These are phyloP conservation scores for Dryas iulia DNA, from an alignment of 1,140 invertebrate genomes.

Conservation along the genomic window DNA sequence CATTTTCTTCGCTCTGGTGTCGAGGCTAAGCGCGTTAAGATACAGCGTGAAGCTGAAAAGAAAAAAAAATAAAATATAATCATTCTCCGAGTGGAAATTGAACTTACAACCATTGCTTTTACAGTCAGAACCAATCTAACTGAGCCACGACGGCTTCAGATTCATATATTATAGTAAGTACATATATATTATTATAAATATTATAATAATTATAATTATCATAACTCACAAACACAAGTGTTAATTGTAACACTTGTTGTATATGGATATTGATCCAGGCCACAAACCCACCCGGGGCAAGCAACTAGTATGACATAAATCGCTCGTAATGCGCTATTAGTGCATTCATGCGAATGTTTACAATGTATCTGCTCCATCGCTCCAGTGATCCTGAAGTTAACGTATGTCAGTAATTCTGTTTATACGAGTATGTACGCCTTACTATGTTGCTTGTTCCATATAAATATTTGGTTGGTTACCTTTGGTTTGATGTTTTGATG, in stretches of 20 bases:
- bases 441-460: background rate
- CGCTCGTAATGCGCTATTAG: constrained; percentile 19
- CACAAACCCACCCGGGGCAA: background rate
- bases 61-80: too few relatives aligned
- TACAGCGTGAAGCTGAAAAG: too few relatives aligned
- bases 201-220: background rate
- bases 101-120: too few relatives aligned
- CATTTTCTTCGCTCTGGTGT: too few relatives aligned
- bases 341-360: constrained; percentile 19
- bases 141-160: too few relatives aligned
- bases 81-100: too few relatives aligned
- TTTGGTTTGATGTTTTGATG: background rate
- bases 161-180: too few relatives aligned
- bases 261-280: too few relatives aligned
- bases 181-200: too few relatives aligned
- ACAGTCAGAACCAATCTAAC: too few relatives aligned
- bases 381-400: constrained; percentile 5
- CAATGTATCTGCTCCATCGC: constrained; percentile 20
- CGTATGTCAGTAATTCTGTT: constrained; percentile 1
- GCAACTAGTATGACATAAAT: constrained; percentile 5
- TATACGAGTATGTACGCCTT: background rate
- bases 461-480: background rate
- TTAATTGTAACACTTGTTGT: too few relatives aligned
- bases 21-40: too few relatives aligned
- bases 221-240: background rate